Base-by-base conservation (phyloP, 2,888 invertebrate species). In the Criorhina ranunculi region DNA sequence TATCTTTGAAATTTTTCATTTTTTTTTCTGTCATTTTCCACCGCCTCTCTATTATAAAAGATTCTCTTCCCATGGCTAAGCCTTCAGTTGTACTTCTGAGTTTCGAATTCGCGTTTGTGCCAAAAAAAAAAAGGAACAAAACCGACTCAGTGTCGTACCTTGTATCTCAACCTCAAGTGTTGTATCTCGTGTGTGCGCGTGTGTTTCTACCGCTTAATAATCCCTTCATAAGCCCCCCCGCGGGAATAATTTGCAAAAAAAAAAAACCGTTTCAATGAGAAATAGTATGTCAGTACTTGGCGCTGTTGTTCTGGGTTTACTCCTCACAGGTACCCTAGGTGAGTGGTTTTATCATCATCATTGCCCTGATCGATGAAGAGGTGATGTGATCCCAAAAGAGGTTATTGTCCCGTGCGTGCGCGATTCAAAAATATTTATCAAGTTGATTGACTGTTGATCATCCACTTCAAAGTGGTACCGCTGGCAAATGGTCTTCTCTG, bases 31-130 rank as follows among this genome's bases (percentile, higher is more conserved):
- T 75, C 66, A 59, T 69, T 59, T 33, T 55, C 55, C 24, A 42
- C 53, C 49, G 79, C 44, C 53, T 70, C 53, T 70, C 80, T 85
- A 70, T 86, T 87, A 87, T 87, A 87, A 87, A 86, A 87, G 86
- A 83, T 77, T 67, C 80, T 75, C 78, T 46, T 80, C 59, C 60
- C 72, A 70, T 64, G 73, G 62, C 69, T 75, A 62, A 69, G 80
- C 19, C 77, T 79, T 88, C 75, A 86, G 93, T 93, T 72, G 87
- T 78, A 69, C 69, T 81, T 82, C 80, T 85, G 75, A 80, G 85
- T 85, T 85, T 69, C 80, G 85, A 64, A 76, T 80, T 85, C 76
- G 85, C 80, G 79, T 70, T 79, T 80, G 75, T 85, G 83, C 72
- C 53, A 72, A 82, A 70, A 77, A 53, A 35, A 37, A 37, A 67